Evolutionary conservation across 2,113 vertebrate genomes (phyloP), one percentile per base, ranked within the genome.

Genomic region (Proterorhinus semilunaris): DNA sequence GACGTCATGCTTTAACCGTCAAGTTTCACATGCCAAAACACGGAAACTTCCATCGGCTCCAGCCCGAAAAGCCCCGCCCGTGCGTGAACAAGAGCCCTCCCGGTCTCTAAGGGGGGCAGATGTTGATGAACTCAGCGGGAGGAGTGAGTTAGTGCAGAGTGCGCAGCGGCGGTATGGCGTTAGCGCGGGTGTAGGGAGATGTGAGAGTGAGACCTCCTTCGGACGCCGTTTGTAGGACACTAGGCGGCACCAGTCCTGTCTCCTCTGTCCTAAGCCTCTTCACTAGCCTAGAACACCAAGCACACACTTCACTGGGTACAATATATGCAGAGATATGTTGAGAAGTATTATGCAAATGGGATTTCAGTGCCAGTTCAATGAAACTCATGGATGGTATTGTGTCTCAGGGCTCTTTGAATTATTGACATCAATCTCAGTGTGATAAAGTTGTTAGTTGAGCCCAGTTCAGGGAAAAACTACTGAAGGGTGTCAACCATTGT

Each of bases 251-350:
- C 93, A 94, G 93, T 45, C 93, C 92, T 0, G 90, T 94, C 72
- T 93, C 92, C 87, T 95, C 93, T 62, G 93, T 93, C 78, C 93
- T 85, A 83, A 95, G 82, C 65, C 93, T 95, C 92, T 94, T 95
- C 76, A 95, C 94, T 90, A 95, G 91, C 94, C 95, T 95, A 93
- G 76, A 90, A 75, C 69, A 78, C 75, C 66, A 86, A 61, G 84
- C 65, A 80, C 71, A 86, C 42, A 62, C 73, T 76, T 78, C 62
- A 71, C 45, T 66, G 10, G 15, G 36, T 17, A 48, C 49, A 72
- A 9, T 51, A 47, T 10, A 59, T 7, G 17, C 36, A n/a, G 11
- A 36, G 27, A 36, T 36, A 36, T 36, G 27, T 36, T 36, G 4
- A 36, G 27, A 36, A 36, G 3, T 36, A 36, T 3, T 36, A 36